A percentile compares a stretch with the other conserved stretches of the same genome.
These are phyloP conservation scores for Drosophila neotestacea DNA, from an alignment of 2,888 invertebrate genomes.

Conservation along the genomic window DNA sequence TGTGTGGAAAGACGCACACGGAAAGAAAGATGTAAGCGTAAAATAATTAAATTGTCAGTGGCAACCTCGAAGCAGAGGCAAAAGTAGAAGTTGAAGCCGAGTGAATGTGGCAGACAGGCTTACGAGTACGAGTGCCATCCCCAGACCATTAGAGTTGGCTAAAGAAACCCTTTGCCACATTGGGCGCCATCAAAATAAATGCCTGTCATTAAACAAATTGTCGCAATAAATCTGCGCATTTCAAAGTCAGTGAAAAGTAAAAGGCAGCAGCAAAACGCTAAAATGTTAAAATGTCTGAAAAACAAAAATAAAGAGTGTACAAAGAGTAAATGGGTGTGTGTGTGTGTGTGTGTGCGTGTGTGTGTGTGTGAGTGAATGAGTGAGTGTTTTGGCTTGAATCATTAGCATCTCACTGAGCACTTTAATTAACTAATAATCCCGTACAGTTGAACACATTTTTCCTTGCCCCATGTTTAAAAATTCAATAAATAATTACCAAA, in stretches of 20 bases:
- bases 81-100: not conserved
- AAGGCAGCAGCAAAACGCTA: conserved; percentile 45
- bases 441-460: conserved; percentile 4
- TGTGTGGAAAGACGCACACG: conserved; percentile 20
- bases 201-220: conserved; percentile 82
- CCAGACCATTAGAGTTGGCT: conserved; percentile 62
- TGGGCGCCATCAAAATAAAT: conserved; percentile 79
- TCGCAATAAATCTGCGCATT: conserved; percentile 82
- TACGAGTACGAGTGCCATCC: conserved; percentile 23
- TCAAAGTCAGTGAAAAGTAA: conserved; percentile 75
- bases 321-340: not conserved
- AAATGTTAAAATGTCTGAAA: conserved; percentile 6
- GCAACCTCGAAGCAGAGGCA: conserved; percentile 48
- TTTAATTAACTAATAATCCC: conserved; percentile 70
- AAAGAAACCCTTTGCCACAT: conserved; percentile 38
- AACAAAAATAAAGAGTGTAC: not conserved
- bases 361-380: not conserved
- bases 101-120: conserved; percentile 22
- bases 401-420: conserved; percentile 56
- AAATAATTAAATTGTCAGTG: conserved; percentile 79
- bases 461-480: conserved; percentile 8
- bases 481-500: conserved; percentile 26
- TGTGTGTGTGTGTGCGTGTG: not conserved
- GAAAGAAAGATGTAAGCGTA: conserved; percentile 64
- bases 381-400: conserved; percentile 40